Evolutionary conservation across 2,113 vertebrate species (phyloP).

Genomic region (Noturus placidus): DNA sequence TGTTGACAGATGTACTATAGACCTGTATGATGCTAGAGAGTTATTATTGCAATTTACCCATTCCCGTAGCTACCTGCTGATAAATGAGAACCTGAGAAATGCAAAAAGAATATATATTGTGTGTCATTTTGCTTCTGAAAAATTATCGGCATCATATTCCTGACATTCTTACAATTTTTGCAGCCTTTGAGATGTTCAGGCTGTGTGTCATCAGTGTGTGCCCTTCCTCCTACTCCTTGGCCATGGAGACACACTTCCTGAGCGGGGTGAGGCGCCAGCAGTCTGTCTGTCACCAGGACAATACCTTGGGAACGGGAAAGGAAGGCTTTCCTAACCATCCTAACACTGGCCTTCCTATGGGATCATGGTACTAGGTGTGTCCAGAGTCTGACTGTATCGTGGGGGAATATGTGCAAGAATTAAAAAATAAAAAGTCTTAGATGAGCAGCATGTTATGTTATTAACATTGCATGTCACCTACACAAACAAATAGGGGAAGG

Average conservation of each 20-base stretch:
- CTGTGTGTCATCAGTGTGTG: constrained; percentile 33
- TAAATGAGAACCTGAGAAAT: not conserved
- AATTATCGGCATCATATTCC: not conserved
- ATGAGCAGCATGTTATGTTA: constrained; percentile 9
- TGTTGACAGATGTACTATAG: not conserved
- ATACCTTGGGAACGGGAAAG: constrained; percentile 62
- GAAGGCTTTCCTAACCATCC: constrained; percentile 70
- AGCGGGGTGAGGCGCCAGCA: constrained; percentile 64
- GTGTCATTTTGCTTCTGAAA: not conserved
- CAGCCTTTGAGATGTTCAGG: constrained; percentile 5
- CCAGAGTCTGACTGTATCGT: constrained; percentile 44
- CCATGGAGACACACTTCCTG: constrained; percentile 65
- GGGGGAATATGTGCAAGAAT: constrained; percentile 43
- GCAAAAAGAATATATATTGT: not conserved
- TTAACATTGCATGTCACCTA: constrained; percentile 46
- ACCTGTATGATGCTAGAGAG: not conserved
- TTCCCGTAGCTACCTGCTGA: not conserved
- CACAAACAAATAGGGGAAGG: constrained; percentile 73
- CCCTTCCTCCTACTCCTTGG: constrained; percentile 51
- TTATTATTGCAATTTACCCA: not conserved
- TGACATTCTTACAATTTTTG: not conserved
- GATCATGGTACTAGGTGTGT: constrained; percentile 57
- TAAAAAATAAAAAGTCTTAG: not conserved
- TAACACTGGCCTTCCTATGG: constrained; percentile 63
- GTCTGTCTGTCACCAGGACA: constrained; percentile 70